phyloP scores from a whole-genome alignment of 2,888 invertebrate genomes.

The Hipparchia semele region DNA sequence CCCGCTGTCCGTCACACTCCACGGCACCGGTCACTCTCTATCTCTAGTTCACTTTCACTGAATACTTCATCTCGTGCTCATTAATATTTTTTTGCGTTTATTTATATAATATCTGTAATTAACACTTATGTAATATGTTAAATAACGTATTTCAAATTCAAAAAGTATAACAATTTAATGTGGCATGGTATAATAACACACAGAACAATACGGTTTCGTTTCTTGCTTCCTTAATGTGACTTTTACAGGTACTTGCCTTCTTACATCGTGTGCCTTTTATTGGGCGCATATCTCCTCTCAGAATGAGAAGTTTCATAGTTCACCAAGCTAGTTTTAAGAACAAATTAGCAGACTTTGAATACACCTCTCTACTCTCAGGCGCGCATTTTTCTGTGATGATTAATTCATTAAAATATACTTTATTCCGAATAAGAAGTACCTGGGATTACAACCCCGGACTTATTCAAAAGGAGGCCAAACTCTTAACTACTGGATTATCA shows the following conservation, averaged over 20 bases:
- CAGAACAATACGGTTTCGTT: not conserved
- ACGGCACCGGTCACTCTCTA: conserved; percentile 46
- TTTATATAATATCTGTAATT: conserved; percentile 44
- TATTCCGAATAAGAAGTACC: no score
- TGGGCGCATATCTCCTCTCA: no score
- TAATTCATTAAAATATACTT: no score
- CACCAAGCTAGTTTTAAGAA: no score
- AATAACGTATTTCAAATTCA: conserved; percentile 15
- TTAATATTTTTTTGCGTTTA: conserved; percentile 49
- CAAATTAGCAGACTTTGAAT: no score
- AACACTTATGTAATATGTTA: conserved; percentile 30
- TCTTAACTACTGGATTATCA: no score
- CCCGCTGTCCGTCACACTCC: conserved; percentile 58
- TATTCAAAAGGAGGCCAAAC: no score
- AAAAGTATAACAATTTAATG: conserved; percentile 7
- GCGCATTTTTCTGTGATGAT: no score
- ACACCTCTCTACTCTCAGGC: no score
- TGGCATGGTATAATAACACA: not conserved
- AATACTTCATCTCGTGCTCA: conserved; percentile 45
- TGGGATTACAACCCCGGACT: no score
- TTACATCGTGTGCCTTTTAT: not conserved
- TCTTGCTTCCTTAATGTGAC: not conserved
- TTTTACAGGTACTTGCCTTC: not conserved
- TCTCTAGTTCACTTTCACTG: conserved; percentile 52
- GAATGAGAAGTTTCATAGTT: no score